Base-by-base conservation (phyloP, 2,113 vertebrate species). In the Xiphophorus couchianus region DNA sequence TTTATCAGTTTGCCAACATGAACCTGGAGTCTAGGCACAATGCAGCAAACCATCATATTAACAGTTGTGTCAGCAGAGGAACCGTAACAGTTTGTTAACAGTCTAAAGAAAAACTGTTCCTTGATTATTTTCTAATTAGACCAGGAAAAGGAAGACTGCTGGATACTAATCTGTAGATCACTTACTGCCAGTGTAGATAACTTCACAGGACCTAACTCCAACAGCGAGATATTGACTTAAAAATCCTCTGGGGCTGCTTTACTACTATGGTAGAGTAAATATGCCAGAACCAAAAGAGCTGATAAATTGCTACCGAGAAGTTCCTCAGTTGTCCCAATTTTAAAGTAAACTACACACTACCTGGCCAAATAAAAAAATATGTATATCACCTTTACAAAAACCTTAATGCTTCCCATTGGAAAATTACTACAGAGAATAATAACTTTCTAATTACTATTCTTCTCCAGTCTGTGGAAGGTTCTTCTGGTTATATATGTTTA, bases 111-210 rank as follows among this genome's bases (percentile, higher is more conserved):
- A 80, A 73, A 75, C 88, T 77, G 64, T 9, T 22, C 51, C 73
- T 58, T 74, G 74, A 88, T 93, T 82, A 42, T 89, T 91, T 90
- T 91, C 90, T 92, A 89, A 94, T 90, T 82, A 80, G 82, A 77
- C 42, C 68, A 62, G 62, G 35, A 71, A 35, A 75, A 62, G 62
- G 42, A 75, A 76, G 70, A 71, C 66, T 65, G 64, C 71, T 66
- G 62, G 69, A 79, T 73, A 73, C 68, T 81, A 76, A 90, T 78
- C 71, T 81, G 42, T 48, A 82, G 69, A 88, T 90, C 35, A 81
- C 87, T 86, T 67, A 54, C 80, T 80, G 74, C 54, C 30, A 73
- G 48, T 78, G 37, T n/a, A 77, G 72, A 77, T 81, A 84, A 88
- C 77, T 76, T 88, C 63, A 58, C 62, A 74, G 73, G 72, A 83